A percentile compares a stretch with the other conserved stretches of the same genome.
phyloP scores from a whole-genome alignment of 2,888 invertebrate genomes.

The Cheilosia pagana region DNA sequence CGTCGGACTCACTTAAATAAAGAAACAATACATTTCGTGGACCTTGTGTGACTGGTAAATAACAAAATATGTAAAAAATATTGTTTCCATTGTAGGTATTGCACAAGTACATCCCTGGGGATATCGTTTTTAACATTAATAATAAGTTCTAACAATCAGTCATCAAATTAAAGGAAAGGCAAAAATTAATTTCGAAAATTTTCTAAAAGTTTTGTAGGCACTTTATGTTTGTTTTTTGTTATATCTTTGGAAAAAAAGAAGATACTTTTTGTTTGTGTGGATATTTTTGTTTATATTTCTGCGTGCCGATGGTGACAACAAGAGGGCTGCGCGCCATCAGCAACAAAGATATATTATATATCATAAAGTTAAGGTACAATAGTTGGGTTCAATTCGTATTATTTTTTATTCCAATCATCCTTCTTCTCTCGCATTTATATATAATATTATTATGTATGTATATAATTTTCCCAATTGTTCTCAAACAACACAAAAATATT shows the following conservation, averaged over 20 bases:
- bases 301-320: constrained; percentile 59
- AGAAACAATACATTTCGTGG: constrained; percentile 44
- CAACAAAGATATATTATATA: constrained; percentile 49
- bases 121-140: constrained; percentile 44
- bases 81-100: constrained; percentile 60
- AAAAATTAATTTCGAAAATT: constrained; percentile 56
- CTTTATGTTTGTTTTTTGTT: constrained; percentile 70
- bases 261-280: constrained; percentile 45
- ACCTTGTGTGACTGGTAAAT: constrained; percentile 67
- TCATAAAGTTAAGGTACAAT: constrained; percentile 74
- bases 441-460: too few species aligned
- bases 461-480: constrained; percentile 38
- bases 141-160: constrained; percentile 67
- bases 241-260: constrained; percentile 59
- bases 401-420: constrained; percentile 55
- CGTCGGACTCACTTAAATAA: constrained; percentile 27
- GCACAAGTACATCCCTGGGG: constrained; percentile 53
- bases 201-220: constrained; percentile 70
- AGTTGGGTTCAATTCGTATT: constrained; percentile 69
- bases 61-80: constrained; percentile 23
- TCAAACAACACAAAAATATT: constrained; percentile 69
- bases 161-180: constrained; percentile 64
- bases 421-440: constrained; percentile 25
- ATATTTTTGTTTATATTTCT: constrained; percentile 50
- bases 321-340: constrained; percentile 66